Conservation (phyloP, 1,140 invertebrate genomes). For the Cotesia typhae region DNA sequence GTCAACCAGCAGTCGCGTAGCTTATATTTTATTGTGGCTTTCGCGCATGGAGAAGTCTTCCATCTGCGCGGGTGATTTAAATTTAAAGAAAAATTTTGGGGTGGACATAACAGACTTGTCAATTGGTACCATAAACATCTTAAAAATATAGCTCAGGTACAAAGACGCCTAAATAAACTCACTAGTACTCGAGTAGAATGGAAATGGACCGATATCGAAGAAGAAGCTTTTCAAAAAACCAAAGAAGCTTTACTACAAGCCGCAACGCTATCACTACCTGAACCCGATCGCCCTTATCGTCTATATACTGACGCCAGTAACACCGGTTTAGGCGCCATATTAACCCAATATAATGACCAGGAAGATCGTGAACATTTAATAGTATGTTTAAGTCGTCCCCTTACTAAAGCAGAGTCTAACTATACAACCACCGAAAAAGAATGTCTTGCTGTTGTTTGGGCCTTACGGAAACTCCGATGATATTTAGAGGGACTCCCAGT, state of each 20-base stretch:
- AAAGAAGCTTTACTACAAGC: slow-evolving; percentile 27
- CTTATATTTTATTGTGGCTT: too few species aligned
- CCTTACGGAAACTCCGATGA: too few species aligned
- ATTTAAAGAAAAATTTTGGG: too few species aligned
- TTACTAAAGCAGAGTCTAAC: background rate
- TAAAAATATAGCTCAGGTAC: slow-evolving; percentile 16
- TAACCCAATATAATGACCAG: slow-evolving; percentile 2
- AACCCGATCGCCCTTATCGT: too few species aligned
- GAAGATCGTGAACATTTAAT: slow-evolving; percentile 1
- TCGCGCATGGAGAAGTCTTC: too few species aligned
- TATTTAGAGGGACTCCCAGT: too few species aligned
- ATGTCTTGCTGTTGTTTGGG: too few species aligned
- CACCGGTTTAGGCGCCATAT: slow-evolving; percentile 3
- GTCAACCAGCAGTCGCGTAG: too few species aligned
- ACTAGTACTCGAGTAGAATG: slow-evolving; percentile 21
- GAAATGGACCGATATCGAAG: slow-evolving; percentile 31
- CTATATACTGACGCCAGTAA: too few species aligned
- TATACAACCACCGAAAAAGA: background rate
- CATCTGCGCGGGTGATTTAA: too few species aligned
- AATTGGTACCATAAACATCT: slow-evolving; percentile 27
- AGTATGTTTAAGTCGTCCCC: slow-evolving; percentile 10
- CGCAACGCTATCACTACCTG: background rate
- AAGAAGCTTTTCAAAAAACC: slow-evolving; percentile 27
- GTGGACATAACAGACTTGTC: too few species aligned
- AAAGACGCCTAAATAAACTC: slow-evolving; percentile 22